Evolutionary conservation across 2,797 vertebrate genomes (phyloP).

Genomic region (Cyclopterus lumpus): DNA sequence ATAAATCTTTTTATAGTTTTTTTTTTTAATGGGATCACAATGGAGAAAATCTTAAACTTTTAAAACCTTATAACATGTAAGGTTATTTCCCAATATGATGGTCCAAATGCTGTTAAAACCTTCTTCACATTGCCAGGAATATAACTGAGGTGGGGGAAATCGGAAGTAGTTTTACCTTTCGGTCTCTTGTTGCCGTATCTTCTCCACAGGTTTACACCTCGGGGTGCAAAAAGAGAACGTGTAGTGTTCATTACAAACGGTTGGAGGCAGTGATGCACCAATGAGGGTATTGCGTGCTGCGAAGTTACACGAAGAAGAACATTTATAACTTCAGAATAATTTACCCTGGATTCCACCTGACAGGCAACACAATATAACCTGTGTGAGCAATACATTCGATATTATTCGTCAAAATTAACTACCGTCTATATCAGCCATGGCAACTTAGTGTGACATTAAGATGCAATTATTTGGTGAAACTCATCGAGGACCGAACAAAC

Average conservation of each 20-base stretch:
- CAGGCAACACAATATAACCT: not conserved
- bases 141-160: not conserved
- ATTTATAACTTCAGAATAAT: fast-evolving
- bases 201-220: not conserved
- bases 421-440: fast-evolving
- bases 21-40: too few relatives aligned
- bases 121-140: not conserved
- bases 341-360: fast-evolving
- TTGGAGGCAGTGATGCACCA: not conserved
- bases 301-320: constrained; percentile 11
- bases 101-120: not conserved
- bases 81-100: not conserved
- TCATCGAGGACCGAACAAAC: fast-evolving
- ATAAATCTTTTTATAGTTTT: too few relatives aligned
- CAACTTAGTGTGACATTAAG: fast-evolving
- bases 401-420: fast-evolving
- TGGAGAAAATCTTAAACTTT: too few relatives aligned
- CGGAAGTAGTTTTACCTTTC: not conserved
- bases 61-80: too few relatives aligned
- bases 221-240: not conserved
- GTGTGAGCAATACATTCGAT: fast-evolving
- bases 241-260: not conserved
- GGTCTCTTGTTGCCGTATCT: not conserved
- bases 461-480: fast-evolving
- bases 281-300: not conserved